Evolutionary conservation across 2,113 vertebrate species (phyloP), one percentile per base, ranked within the genome.

Genomic region (Sorex fumeus): DNA sequence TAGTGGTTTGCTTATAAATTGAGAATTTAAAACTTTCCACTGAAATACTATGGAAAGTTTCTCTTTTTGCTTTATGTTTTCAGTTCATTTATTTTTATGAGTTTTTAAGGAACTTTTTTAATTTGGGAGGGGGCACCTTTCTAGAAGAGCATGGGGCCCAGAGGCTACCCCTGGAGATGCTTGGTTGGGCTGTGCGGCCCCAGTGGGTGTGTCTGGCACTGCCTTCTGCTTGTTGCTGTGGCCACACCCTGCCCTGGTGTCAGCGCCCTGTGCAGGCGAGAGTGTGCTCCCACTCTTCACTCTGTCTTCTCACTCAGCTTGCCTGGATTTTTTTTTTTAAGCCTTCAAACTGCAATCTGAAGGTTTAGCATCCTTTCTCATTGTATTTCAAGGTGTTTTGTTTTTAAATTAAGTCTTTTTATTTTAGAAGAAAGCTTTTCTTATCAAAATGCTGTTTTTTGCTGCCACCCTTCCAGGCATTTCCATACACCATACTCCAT

Each of bases 311-410:
- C 50, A 53, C 9, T 18, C 50, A 15, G 50, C 50, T 9, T 40
- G 4, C 40, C 40, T 40, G 40, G 40, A 40, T 40, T 40, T 40
- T 40, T 40, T 40, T 40, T 40, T 53, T 53, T 11, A n/a, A n/a
- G n/a, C n/a, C 53, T 21, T 57, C 18, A 19, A 15, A 57, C 53
- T 57, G 57, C 57, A 60, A 60, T 21, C 57, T 60, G 79, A 81
- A 91, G 43, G 47, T 89, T 78, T 84, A n/a, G 16, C 50, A 43
- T 93, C 62, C 9, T 81, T 77, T 94, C 40, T 87, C 18, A 36
- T 43, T 75, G 77, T 6, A 76, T 70, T 82, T 91, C 66, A n/a
- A 23, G 4, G 32, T 86, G 93, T 82, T 93, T 36, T 86, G 93
- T 82, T 93, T 78, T 15, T 66, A 40, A 64, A 75, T 85, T 60